phyloP scores from a whole-genome alignment of 2,888 invertebrate genomes.

The Leucophenga montana region DNA sequence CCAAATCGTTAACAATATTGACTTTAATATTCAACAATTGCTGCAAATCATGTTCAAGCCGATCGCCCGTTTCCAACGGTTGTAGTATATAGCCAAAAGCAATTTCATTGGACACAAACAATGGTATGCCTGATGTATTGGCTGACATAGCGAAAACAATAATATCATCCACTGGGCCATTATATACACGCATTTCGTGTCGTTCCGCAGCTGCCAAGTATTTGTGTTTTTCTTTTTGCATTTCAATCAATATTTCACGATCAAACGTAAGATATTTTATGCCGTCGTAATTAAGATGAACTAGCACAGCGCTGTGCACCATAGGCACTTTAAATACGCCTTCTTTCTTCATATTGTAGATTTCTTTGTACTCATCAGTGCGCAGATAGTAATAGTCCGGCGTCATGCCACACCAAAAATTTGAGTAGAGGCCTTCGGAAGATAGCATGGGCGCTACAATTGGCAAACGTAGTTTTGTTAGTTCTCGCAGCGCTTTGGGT shows the following conservation, averaged over 20 bases:
- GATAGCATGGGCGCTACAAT: constrained; percentile 89
- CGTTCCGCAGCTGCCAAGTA: constrained; percentile 40
- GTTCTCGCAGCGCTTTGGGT: constrained; percentile 76
- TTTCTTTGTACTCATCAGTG: constrained; percentile 88
- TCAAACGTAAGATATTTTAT: constrained; percentile 84
- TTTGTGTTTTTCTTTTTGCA: constrained; percentile 54
- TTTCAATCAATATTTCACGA: constrained; percentile 54
- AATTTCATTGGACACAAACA: constrained; percentile 87
- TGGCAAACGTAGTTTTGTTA: constrained; percentile 78
- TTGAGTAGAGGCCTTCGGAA: constrained; percentile 91
- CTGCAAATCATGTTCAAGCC: constrained; percentile 78
- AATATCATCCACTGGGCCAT: constrained; percentile 91
- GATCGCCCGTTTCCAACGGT: constrained; percentile 83
- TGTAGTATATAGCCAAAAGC: constrained; percentile 87
- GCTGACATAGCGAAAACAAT: constrained; percentile 92
- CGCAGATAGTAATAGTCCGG: constrained; percentile 86
- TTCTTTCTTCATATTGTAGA: constrained; percentile 79
- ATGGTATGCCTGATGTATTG: constrained; percentile 77
- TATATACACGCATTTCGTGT: constrained; percentile 75
- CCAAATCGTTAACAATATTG: constrained; percentile 80
- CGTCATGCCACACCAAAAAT: constrained; percentile 97
- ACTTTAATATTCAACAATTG: constrained; percentile 85
- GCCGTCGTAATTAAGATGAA: constrained; percentile 78
- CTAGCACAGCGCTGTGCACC: constrained; percentile 90
- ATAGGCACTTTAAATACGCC: constrained; percentile 92